These are phyloP conservation scores for Eueremaeus valkanovi DNA, from an alignment of 2,888 invertebrate species.

Conservation along the genomic window DNA sequence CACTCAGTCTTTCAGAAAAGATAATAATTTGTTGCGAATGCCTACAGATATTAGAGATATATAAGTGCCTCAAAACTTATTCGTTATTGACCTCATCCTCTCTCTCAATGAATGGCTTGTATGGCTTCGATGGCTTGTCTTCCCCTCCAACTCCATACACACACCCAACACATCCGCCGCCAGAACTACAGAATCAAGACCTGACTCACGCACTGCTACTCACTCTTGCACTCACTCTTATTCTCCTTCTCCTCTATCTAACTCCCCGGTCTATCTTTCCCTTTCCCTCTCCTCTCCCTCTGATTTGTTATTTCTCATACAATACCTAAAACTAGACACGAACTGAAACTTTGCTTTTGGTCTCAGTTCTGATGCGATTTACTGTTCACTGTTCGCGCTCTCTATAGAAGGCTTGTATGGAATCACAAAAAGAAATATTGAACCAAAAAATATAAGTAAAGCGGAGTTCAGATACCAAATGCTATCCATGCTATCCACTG, in stretches of 20 bases:
- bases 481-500: background rate
- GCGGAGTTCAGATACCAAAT: background rate
- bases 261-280: background rate
- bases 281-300: background rate
- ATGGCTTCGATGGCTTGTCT: background rate
- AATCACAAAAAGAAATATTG: too few relatives aligned
- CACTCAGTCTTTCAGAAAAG: too few relatives aligned
- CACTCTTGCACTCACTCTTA: background rate
- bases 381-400: too few relatives aligned
- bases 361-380: background rate
- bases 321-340: constrained; percentile 18
- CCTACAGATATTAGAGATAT: constrained; percentile 19
- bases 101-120: background rate
- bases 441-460: background rate
- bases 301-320: constrained; percentile 16
- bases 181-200: background rate
- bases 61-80: background rate
- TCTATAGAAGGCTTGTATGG: too few relatives aligned
- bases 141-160: constrained; percentile 3
- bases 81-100: constrained; percentile 26
- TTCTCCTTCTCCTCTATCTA: too few relatives aligned
- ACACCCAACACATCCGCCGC: constrained; percentile 23
- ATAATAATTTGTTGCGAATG: constrained; percentile 21
- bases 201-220: constrained; percentile 28
- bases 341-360: background rate